Evolutionary conservation across 37 sponge, comb jelly and placozoan species (phyloP).

Genomic region (Ianthella basta): DNA sequence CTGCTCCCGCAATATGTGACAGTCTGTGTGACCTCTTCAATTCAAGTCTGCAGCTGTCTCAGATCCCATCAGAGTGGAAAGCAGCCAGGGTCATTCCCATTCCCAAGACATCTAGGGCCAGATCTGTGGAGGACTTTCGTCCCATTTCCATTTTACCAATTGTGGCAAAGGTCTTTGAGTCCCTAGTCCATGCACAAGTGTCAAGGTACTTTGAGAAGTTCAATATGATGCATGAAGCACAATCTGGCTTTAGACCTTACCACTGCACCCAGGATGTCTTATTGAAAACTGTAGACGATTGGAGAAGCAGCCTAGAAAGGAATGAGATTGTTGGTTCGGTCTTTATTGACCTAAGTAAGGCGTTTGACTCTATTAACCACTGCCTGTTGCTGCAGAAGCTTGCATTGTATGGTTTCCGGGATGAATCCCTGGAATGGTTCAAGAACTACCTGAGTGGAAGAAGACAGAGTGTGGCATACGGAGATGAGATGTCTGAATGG

Average conservation of each 20-base stretch:
- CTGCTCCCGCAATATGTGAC: conserved; percentile 14
- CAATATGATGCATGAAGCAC: not conserved
- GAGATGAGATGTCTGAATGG: conserved; percentile 17
- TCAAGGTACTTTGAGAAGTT: not conserved
- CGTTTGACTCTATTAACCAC: conserved; percentile 46
- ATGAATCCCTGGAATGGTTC: not conserved
- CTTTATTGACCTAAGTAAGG: conserved; percentile 39
- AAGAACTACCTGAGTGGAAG: not conserved
- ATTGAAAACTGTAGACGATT: conserved; percentile 13
- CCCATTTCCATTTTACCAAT: not conserved
- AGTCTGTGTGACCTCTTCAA: conserved; percentile 20
- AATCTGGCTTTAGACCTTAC: conserved; percentile 15
- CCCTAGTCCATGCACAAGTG: not conserved
- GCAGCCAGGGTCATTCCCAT: conserved; percentile 13
- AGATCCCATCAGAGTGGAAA: conserved; percentile 16
- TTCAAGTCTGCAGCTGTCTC: not conserved
- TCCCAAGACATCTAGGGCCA: not conserved
- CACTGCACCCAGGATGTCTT: conserved; percentile 32
- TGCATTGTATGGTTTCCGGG: conserved; percentile 26
- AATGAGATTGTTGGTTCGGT: conserved; percentile 23
- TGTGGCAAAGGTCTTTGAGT: conserved; percentile 23
- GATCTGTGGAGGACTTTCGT: not conserved
- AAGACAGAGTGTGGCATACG: not conserved
- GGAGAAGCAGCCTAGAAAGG: not conserved
- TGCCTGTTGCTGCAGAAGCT: conserved; percentile 33